These are phyloP conservation scores for Pholis gunnellus DNA, from an alignment of 2,113 vertebrate genomes.

Conservation along the genomic window DNA sequence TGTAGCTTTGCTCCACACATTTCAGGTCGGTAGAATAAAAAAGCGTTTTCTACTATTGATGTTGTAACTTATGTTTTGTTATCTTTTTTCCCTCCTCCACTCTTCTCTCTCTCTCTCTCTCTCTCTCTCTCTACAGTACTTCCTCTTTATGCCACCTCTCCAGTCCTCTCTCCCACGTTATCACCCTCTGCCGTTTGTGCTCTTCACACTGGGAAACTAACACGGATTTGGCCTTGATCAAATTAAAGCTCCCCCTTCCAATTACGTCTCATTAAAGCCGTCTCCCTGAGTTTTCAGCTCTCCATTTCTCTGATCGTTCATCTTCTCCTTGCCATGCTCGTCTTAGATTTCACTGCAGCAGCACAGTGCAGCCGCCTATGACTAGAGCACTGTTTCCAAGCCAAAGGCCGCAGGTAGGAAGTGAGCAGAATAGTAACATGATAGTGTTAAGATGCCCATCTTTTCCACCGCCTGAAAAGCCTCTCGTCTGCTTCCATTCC, in stretches of 20 bases:
- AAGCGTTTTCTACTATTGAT: background rate
- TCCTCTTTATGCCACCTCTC: slow-evolving; percentile 3
- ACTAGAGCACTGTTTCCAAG: slow-evolving; percentile 47
- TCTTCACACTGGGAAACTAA: slow-evolving; percentile 42
- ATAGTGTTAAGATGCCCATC: slow-evolving; percentile 49
- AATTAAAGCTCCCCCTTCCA: slow-evolving; percentile 60
- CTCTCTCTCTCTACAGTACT: background rate
- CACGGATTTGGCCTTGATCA: slow-evolving; percentile 45
- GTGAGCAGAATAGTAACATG: slow-evolving; percentile 46
- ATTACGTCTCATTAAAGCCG: slow-evolving; percentile 60
- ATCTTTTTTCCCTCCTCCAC: background rate
- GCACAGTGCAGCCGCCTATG: slow-evolving; percentile 25
- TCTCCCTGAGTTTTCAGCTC: slow-evolving; percentile 25
- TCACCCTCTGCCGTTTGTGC: slow-evolving; percentile 14
- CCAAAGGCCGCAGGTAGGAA: slow-evolving; percentile 54
- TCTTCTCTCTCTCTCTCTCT: background rate
- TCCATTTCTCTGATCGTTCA: slow-evolving; percentile 30
- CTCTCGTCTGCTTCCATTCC: background rate
- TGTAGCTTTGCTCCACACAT: background rate
- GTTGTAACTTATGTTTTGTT: background rate
- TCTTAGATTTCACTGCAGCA: slow-evolving; percentile 49
- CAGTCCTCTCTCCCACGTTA: slow-evolving; percentile 13
- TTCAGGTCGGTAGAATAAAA: background rate
- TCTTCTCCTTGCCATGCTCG: background rate
- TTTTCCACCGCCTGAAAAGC: background rate